Evolutionary conservation across 2,888 invertebrate genomes (phyloP), one percentile per base, ranked within the genome.

Genomic region (Hymenopus coronatus): DNA sequence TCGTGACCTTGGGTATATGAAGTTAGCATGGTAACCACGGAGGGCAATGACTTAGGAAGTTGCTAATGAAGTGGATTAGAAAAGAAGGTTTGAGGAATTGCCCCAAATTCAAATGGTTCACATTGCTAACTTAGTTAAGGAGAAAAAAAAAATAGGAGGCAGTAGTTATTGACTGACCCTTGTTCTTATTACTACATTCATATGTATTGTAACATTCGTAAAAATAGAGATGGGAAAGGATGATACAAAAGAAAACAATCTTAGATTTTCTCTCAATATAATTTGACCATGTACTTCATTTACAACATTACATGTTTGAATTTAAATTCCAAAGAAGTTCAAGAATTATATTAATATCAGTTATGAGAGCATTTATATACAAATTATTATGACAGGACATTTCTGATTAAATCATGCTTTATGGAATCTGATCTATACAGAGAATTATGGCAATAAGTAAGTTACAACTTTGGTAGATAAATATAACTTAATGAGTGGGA

Each of bases 401-500:
- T 33, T 83, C 30, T 33, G 84, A 88, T n/a, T 70, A 27, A n/a
- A 20, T 84, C 28, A 84, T 88, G 84, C 84, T 88, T 15, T 33
- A 82, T 84, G 84, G 84, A 84, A 85, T 85, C 28, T 85, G 30
- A 84, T 86, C 85, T 88, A 25, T 88, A 88, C 88, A 88, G 84
- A 88, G 82, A 88, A 88, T 82, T 83, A 30, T 46, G 85, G 88
- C 88, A 85, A 85, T 40, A 28, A 30, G 25, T 88, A 70, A 30
- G 84, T 90, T 89, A 89, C 89, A 89, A 89, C 90, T 90, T 90
- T 90, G 90, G 90, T 90, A 88, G 87, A 85, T 86, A 88, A 88
- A 89, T 89, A 90, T 89, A 90, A 88, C 85, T 85, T 89, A 84
- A 84, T 85, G 84, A 86, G 88, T 70, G 82, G 85, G 84, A 89